phyloP scores from a whole-genome alignment of 2,888 invertebrate genomes.

The Athalia cordata region DNA sequence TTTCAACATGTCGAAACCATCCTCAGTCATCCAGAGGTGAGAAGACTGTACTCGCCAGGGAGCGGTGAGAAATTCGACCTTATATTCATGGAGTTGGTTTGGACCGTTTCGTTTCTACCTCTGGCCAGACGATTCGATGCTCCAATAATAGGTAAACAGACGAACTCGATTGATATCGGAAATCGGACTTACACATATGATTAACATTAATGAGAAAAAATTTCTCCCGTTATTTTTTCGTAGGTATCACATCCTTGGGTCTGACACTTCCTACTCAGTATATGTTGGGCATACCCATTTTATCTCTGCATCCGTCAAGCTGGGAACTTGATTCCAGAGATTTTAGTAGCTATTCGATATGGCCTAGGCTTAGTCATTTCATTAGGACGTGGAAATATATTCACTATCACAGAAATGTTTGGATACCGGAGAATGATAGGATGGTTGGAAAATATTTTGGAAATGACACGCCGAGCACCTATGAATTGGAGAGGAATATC shows the following conservation, averaged over 20 bases:
- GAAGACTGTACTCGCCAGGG: constrained; percentile 17
- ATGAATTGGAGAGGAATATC: constrained; percentile 51
- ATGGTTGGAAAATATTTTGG: constrained; percentile 52
- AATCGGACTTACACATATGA: no score
- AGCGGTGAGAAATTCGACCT: constrained; percentile 75
- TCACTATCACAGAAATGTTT: neutral
- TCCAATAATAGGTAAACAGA: constrained; percentile 73
- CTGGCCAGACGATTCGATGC: constrained; percentile 76
- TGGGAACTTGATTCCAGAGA: constrained; percentile 54
- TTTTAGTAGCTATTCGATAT: constrained; percentile 50
- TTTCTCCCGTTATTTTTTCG: neutral
- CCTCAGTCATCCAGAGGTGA: neutral
- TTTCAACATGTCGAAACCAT: neutral
- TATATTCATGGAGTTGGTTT: constrained; percentile 76
- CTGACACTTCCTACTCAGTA: constrained; percentile 39
- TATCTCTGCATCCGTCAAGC: constrained; percentile 54
- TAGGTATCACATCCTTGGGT: constrained; percentile 21
- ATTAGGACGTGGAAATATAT: constrained; percentile 37
- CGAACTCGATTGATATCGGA: neutral
- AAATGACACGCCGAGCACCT: constrained; percentile 47
- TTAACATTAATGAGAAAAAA: neutral
- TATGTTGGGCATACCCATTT: constrained; percentile 48
- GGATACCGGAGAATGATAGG: constrained; percentile 45
- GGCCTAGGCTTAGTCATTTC: constrained; percentile 52
- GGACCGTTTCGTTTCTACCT: constrained; percentile 73